Conservation (phyloP, 2,797 vertebrate species). For the Peromyscus eremicus region DNA sequence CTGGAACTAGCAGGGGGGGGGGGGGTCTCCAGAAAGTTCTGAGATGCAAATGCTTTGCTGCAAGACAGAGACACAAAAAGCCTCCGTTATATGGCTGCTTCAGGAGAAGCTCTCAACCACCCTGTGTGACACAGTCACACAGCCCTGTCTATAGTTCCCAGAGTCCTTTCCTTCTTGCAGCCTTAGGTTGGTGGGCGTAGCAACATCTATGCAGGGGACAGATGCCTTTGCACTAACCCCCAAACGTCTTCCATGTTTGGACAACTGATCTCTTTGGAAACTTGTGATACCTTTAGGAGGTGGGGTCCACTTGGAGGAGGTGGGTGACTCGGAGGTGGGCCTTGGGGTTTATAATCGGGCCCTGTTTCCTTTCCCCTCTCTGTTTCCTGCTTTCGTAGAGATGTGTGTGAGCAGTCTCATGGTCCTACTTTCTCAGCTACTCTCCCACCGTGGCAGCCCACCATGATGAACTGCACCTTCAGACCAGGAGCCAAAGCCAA, state of each 20-base stretch:
- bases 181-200: too few relatives aligned
- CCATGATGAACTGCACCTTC: neutral
- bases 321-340: neutral
- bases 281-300: neutral
- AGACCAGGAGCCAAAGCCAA: neutral
- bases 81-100: neutral
- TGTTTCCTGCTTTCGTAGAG: neutral
- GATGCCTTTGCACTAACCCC: neutral
- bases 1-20: neutral
- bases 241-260: too few relatives aligned
- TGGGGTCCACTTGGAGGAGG: neutral
- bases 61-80: neutral
- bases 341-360: neutral
- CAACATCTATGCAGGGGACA: neutral
- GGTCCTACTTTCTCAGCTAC: neutral
- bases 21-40: neutral
- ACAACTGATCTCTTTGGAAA: neutral
- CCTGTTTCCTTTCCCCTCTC: neutral
- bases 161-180: neutral
- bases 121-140: neutral
- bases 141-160: neutral
- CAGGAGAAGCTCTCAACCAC: neutral
- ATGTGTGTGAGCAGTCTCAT: neutral
- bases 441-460: too few relatives aligned
- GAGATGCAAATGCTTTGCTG: neutral